Base-by-base conservation (phyloP, 2,797 vertebrate species). In the Pampus argenteus region DNA sequence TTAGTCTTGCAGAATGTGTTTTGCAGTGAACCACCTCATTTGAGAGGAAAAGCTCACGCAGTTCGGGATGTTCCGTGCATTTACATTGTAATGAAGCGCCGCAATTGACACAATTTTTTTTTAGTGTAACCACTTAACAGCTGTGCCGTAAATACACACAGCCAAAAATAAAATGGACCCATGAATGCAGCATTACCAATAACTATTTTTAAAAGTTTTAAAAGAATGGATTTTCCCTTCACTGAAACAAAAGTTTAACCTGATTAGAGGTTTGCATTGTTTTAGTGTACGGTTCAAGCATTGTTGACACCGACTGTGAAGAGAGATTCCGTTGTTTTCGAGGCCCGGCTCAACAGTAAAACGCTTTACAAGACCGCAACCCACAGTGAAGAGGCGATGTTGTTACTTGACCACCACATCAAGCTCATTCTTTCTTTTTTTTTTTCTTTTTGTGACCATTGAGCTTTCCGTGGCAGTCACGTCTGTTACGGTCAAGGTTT, bases 351-450 rank as follows among this genome's bases (percentile, higher is more conserved):
- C 51, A 79, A 70, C 68, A 51, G 66, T 89, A 82, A 91, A 91
- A 79, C 55, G 28, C 74, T 91, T 90, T 86, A 90, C 50, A 34
- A 47, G 60, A 78, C 86, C 60, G 20, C 69, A 79, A 69, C 58
- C 83, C 78, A 63, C 74, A 88, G 68, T 51, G 85, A 78, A 81
- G 78, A 85, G 48, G 75, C 74, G 9, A 59, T 57, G 63, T 73
- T 22, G 54, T 79, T 73, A 65, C 70, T 83, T 82, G 82, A 87
- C 82, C 84, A 74, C 88, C 84, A 91, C 88, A 86, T 89, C 78
- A 89, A 90, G 81, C 78, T 84, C 65, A 60, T 66, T 74, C 68
- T 28, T 29, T 47, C 10, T 4, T 17, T 62, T 73, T 78, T 78
- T 66, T 75, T 56, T 25, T 49, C 50, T 68, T 64, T 75, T 23